phyloP scores from a whole-genome alignment of 2,113 vertebrate species.

The Psettodes erumei region DNA sequence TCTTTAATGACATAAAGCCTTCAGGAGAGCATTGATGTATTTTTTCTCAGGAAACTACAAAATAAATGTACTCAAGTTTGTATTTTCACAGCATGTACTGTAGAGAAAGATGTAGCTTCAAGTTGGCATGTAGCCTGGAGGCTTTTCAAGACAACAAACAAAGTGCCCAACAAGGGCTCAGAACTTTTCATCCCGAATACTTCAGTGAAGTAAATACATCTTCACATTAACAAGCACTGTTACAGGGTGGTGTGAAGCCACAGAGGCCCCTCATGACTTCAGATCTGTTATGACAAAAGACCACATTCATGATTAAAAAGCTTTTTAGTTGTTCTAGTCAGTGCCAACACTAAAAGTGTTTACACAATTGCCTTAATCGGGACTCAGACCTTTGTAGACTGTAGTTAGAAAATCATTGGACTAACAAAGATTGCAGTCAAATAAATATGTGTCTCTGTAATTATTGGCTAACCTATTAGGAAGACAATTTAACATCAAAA shows the following conservation, averaged over 20 bases:
- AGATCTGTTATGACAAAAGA: slow-evolving; percentile 32
- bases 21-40: background rate
- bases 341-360: slow-evolving; percentile 43
- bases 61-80: too few relatives aligned
- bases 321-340: slow-evolving; percentile 26
- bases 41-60: too few relatives aligned
- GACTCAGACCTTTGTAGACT: slow-evolving; percentile 36
- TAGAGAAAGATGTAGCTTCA: background rate
- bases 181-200: slow-evolving; percentile 6
- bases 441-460: slow-evolving; percentile 54
- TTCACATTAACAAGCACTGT: slow-evolving; percentile 51
- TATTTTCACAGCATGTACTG: too few relatives aligned
- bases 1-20: background rate
- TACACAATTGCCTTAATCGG: slow-evolving; percentile 50
- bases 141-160: slow-evolving; percentile 6
- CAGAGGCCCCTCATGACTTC: slow-evolving; percentile 31
- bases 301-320: slow-evolving; percentile 73
- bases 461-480: slow-evolving; percentile 26
- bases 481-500: slow-evolving; percentile 39
- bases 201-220: slow-evolving; percentile 39
- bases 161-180: slow-evolving; percentile 11
- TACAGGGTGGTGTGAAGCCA: slow-evolving; percentile 48
- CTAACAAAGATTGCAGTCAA: slow-evolving; percentile 47
- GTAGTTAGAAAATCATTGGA: slow-evolving; percentile 49
- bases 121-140: background rate